Evolutionary conservation across 2,113 vertebrate species (phyloP).

Genomic region (Bos javanicus): DNA sequence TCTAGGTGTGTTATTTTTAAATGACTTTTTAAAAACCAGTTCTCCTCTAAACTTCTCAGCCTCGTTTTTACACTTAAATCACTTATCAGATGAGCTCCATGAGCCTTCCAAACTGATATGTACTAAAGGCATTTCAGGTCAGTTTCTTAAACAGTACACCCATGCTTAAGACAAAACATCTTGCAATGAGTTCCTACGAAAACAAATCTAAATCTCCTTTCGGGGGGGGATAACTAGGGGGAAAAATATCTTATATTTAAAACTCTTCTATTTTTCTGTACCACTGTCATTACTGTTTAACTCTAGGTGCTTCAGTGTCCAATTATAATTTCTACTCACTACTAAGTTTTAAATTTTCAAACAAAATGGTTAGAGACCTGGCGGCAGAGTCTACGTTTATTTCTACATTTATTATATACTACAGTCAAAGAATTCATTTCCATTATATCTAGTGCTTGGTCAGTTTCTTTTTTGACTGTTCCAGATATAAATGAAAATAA

Average conservation of each 20-base stretch:
- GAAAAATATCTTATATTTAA: not conserved
- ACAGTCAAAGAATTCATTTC: not conserved
- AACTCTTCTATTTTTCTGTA: not conserved
- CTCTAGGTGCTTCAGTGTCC: not conserved
- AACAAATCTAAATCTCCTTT: not conserved
- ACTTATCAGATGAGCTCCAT: not conserved
- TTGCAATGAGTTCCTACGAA: not conserved
- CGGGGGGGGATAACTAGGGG: not conserved
- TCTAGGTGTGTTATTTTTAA: not conserved
- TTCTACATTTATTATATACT: not conserved
- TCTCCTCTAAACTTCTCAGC: not conserved
- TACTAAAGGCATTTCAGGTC: not conserved
- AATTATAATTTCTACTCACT: not conserved
- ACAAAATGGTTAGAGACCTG: not conserved
- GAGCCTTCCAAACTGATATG: not conserved
- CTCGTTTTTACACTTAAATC: not conserved
- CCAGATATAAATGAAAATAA: not conserved
- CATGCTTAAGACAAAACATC: not conserved
- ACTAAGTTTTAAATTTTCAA: not conserved
- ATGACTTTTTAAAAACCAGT: not conserved
- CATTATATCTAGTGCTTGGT: not conserved
- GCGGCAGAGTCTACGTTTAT: not conserved
- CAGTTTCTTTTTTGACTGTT: not conserved
- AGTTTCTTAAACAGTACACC: not conserved
- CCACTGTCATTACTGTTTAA: not conserved